Evolutionary conservation across 2,113 vertebrate genomes (phyloP), one percentile per base, ranked within the genome.

Genomic region (Uropsilus gracilis): DNA sequence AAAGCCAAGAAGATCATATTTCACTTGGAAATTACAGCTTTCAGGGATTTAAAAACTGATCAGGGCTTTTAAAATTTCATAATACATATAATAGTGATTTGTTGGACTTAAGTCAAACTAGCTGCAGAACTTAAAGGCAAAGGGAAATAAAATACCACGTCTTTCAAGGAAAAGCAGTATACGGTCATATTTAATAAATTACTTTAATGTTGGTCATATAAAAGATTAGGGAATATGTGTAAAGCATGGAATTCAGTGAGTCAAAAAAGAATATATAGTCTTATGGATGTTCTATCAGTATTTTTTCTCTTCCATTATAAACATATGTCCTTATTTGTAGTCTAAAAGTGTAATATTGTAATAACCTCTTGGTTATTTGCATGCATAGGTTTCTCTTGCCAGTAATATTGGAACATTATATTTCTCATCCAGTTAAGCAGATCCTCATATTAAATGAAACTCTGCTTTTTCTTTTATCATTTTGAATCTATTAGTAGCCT

Each of bases 341-440:
- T 88, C 68, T 80, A 61, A n/a, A n/a, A 73, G 61, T 81, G 22
- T 72, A 30, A 61, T 63, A 64, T 30, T 50, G 30, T 92, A 86
- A 82, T 92, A 86, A 82, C 82, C 59, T 78, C 16, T 89, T 86
- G 39, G 24, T 86, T 89, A 82, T 89, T 89, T 94, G 26, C 11
- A 53, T 94, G 26, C 11, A 53, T 18, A 82, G 64, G 32, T 4
- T 92, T 82, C 18, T 86, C 63, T 82, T 66, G 1, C 89, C 75
- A 86, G 24, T 61, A 77, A 86, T 61, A 92, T 5, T 83, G 72
- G 34, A 89, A 11, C 13, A 76, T 69, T 89, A 7, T 73, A 66
- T 61, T 92, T 92, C 32, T n/a, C 12, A 37, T 57, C 3, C 28
- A 92, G 37, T 6, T 77, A 61, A 72, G 24, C 37, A 46, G 72